A percentile compares a stretch with the other conserved stretches of the same genome.
These are phyloP conservation scores for Lepidothrix coronata DNA, from an alignment of 2,113 vertebrate species.

Conservation along the genomic window DNA sequence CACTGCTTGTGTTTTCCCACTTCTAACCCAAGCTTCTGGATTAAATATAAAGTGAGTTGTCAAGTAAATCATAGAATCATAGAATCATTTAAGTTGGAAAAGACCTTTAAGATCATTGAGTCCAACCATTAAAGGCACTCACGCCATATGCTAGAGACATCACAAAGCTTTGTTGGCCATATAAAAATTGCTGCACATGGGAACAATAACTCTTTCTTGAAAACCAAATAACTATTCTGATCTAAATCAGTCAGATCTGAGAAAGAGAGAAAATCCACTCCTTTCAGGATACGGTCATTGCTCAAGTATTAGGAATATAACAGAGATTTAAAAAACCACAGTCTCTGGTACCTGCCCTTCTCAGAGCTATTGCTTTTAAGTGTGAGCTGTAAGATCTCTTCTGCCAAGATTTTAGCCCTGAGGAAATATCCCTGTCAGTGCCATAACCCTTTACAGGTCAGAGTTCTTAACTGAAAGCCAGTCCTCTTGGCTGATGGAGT, in stretches of 20 bases:
- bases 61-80: constrained; percentile 35
- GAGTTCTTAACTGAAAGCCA: neutral
- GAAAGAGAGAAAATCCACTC: constrained; percentile 25
- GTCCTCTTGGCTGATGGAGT: neutral
- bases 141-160: constrained; percentile 60
- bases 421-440: neutral
- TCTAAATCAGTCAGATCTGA: constrained; percentile 48
- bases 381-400: neutral
- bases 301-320: neutral
- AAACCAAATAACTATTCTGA: constrained; percentile 58
- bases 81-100: neutral
- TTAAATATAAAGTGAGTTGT: constrained; percentile 60
- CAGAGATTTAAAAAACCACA: neutral
- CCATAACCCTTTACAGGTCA: neutral
- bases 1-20: constrained; percentile 21
- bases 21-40: constrained; percentile 42
- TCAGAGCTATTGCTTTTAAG: neutral
- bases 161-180: constrained; percentile 53
- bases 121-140: neutral
- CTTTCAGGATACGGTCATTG: neutral
- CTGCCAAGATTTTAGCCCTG: neutral
- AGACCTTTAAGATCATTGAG: neutral
- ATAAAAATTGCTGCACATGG: constrained; percentile 59
- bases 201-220: constrained; percentile 61
- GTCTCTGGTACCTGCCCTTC: neutral